Percentiles rank a stretch among this genome's conserved stretches.
Evolutionary conservation across 2,888 invertebrate genomes (phyloP).

Genomic region (Globia sparganii): DNA sequence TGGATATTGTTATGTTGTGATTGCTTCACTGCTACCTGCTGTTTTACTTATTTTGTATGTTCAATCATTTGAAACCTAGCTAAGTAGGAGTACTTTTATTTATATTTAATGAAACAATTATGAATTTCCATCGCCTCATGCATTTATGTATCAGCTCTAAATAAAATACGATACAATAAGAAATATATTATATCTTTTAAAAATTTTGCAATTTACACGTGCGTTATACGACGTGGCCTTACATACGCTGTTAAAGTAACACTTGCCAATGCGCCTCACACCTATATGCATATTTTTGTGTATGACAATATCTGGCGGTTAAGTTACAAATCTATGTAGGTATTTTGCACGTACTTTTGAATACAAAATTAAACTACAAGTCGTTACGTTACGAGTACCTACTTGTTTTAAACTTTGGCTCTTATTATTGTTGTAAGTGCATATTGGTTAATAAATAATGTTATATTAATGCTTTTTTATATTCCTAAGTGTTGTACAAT

Average conservation of each 20-base stretch:
- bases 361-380: conserved; percentile 2
- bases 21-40: conserved; percentile 4
- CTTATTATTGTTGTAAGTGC: conserved; percentile 36
- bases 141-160: conserved; percentile 33
- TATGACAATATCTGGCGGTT: background rate
- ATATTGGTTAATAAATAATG: conserved; percentile 39
- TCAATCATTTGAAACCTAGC: conserved; percentile 12
- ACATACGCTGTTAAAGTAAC: conserved; percentile 9
- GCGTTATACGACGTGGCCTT: conserved; percentile 2
- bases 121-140: conserved; percentile 17
- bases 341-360: background rate
- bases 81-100: background rate
- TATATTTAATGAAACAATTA: conserved; percentile 1
- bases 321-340: background rate
- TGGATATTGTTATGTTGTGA: conserved; percentile 25
- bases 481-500: conserved; percentile 45
- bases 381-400: conserved; percentile 1
- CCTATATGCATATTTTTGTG: background rate
- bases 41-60: conserved; percentile 10
- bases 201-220: background rate
- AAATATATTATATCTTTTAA: background rate
- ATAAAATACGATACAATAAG: conserved; percentile 15
- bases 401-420: conserved; percentile 28
- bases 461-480: conserved; percentile 45
- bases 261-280: background rate